Conservation (phyloP, 1,140 invertebrate species). For the Hypothenemus hampei region DNA sequence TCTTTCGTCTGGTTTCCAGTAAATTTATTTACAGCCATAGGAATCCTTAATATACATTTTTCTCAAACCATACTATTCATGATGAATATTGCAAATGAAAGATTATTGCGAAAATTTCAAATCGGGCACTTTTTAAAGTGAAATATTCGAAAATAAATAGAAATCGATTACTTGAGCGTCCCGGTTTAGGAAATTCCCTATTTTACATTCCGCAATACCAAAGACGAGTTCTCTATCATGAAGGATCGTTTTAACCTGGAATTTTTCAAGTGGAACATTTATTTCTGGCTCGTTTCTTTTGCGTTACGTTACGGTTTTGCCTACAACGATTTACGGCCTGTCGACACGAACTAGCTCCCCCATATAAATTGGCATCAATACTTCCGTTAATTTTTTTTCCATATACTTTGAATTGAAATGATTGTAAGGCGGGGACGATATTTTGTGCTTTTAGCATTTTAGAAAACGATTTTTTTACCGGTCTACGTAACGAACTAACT, state of each 20-base stretch:
- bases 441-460: too few relatives aligned
- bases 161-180: background rate
- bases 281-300: slow-evolving; percentile 11
- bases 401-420: too few relatives aligned
- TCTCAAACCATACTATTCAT: too few relatives aligned
- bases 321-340: slow-evolving; percentile 8
- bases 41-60: too few relatives aligned
- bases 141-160: background rate
- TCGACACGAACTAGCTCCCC: background rate
- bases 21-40: slow-evolving; percentile 19
- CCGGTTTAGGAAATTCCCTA: background rate
- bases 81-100: too few relatives aligned
- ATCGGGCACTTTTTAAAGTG: too few relatives aligned
- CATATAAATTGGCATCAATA: slow-evolving; percentile 9
- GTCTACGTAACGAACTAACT: too few relatives aligned
- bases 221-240: background rate
- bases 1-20: slow-evolving; percentile 15
- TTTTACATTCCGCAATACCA: background rate
- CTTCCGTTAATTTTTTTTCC: too few relatives aligned
- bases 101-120: too few relatives aligned
- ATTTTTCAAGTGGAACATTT: slow-evolving; percentile 12
- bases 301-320: slow-evolving; percentile 3
- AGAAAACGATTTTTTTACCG: too few relatives aligned
- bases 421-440: too few relatives aligned
- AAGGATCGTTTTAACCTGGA: slow-evolving; percentile 3